phyloP scores from a whole-genome alignment of 2,113 vertebrate genomes.

The Cynocephalus volans region DNA sequence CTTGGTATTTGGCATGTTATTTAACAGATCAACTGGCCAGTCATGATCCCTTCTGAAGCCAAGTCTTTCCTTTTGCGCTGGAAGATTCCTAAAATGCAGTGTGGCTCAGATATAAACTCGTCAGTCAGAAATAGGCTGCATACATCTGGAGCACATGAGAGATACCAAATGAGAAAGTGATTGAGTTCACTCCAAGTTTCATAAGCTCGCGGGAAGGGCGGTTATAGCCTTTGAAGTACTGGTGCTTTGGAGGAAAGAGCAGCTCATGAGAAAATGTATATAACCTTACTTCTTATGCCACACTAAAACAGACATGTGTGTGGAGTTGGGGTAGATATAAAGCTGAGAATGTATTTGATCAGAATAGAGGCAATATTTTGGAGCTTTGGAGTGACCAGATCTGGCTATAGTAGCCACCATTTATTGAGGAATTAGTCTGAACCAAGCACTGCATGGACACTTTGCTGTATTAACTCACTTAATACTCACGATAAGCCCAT shows the following conservation, averaged over 20 bases:
- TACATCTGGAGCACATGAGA: neutral
- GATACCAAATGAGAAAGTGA: conserved; percentile 21
- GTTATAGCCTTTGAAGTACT: neutral
- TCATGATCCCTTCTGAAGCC: conserved; percentile 75
- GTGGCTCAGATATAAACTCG: conserved; percentile 16
- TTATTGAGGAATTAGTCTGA: neutral
- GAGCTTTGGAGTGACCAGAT: neutral
- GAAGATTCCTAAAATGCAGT: neutral
- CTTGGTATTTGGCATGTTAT: conserved; percentile 80
- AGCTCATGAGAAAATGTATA: neutral
- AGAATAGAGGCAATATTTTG: neutral
- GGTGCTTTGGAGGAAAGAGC: neutral
- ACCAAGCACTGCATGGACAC: neutral
- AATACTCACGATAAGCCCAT: neutral
- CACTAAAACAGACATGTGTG: neutral
- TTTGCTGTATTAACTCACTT: neutral
- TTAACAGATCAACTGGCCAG: conserved; percentile 82
- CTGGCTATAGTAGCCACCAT: neutral
- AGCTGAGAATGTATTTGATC: neutral
- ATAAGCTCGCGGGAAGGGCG: neutral
- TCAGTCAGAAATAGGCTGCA: neutral
- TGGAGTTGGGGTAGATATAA: neutral
- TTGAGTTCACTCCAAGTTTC: neutral
- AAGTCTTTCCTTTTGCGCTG: conserved; percentile 67
- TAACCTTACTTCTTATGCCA: neutral